Evolutionary conservation across 1,140 invertebrate species (phyloP).

Genomic region (Zaprionus tsacasi): DNA sequence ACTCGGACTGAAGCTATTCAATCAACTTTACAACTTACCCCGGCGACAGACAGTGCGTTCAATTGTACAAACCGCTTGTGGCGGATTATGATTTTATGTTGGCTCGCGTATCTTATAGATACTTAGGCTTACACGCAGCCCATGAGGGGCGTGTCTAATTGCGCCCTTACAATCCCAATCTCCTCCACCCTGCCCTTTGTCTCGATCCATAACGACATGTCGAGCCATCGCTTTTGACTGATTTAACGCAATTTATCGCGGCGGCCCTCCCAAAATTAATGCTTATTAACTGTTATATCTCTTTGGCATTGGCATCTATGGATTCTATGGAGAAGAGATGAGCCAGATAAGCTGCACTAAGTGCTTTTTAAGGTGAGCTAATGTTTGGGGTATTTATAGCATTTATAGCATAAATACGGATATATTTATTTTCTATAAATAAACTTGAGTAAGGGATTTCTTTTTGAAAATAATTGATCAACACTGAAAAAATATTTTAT

Average conservation of each 20-base stretch:
- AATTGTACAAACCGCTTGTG: conserved; percentile 80
- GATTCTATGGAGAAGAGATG: neutral
- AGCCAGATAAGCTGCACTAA: conserved; percentile 20
- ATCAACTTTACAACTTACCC: conserved; percentile 71
- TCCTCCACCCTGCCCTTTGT: conserved; percentile 43
- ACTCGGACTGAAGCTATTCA: conserved; percentile 60
- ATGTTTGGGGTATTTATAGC: neutral
- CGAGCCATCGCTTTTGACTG: conserved; percentile 25
- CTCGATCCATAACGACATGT: conserved; percentile 35
- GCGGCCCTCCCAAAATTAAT: conserved; percentile 16
- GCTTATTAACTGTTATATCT: conserved; percentile 32
- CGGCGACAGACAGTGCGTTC: conserved; percentile 66
- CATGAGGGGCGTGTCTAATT: conserved; percentile 71
- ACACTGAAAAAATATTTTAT: neutral
- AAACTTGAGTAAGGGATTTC: too few species aligned
- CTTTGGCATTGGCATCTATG: conserved; percentile 12
- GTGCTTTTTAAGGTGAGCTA: conserved; percentile 3
- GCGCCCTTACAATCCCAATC: conserved; percentile 48
- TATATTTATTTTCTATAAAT: too few species aligned
- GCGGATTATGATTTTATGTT: conserved; percentile 75
- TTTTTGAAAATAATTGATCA: neutral
- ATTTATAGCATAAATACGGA: too few species aligned
- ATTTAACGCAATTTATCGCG: conserved; percentile 46
- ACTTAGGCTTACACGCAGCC: conserved; percentile 68
- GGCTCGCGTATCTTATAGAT: conserved; percentile 68